phyloP scores from a whole-genome alignment of 2,113 vertebrate genomes.

The Synodontis membranacea region DNA sequence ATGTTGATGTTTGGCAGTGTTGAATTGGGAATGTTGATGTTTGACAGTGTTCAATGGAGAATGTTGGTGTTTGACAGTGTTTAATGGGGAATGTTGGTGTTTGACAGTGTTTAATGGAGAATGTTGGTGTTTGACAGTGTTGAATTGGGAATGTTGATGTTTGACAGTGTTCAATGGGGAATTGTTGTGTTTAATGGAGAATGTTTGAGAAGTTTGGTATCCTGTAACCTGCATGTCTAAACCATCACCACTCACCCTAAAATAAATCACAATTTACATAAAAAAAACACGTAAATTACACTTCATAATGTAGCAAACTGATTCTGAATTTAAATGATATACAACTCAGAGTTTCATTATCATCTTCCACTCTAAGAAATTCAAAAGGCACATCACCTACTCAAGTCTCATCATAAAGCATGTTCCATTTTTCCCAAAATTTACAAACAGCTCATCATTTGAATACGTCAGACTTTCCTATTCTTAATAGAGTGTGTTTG shows the following conservation, averaged over 20 bases:
- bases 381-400: neutral
- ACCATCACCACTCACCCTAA: neutral
- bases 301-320: neutral
- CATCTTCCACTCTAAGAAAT: neutral
- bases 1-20: neutral
- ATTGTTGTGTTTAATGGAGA: neutral
- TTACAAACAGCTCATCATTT: neutral
- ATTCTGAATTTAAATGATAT: neutral
- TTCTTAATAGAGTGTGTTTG: neutral
- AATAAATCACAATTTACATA: neutral
- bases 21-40: neutral
- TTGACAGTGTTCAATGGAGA: neutral
- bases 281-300: neutral
- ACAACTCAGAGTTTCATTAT: neutral
- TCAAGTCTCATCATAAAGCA: neutral
- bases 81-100: neutral
- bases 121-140: neutral
- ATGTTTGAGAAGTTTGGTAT: too few species aligned
- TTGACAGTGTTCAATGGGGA: neutral
- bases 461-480: neutral
- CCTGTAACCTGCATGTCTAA: neutral
- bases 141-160: neutral
- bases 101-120: neutral
- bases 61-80: neutral
- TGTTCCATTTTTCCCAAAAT: neutral